Evolutionary conservation across 2,888 invertebrate genomes (phyloP), one percentile per base, ranked within the genome.

Genomic region (Perdita meconis): DNA sequence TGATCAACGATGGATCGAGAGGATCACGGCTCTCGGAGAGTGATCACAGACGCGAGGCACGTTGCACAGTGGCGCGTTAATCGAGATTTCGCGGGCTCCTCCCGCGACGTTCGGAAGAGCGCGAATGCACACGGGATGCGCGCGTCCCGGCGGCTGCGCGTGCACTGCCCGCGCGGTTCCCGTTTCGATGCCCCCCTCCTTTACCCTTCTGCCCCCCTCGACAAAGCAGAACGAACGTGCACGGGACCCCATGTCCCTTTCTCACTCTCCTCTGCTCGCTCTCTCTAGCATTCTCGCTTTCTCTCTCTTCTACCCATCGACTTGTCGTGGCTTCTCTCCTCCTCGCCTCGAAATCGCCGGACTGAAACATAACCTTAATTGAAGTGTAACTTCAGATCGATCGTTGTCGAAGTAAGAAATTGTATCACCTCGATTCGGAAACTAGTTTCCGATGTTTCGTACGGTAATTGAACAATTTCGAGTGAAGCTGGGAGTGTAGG

Each of bases 91-190:
- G 88, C 89, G 90, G 87, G 89, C 83, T 88, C 75, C 82, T 79
- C 83, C 78, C 60, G 36, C 72, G 60, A 5, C 47, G 51, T 63
- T 68, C 22, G 57, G 65, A 81, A 78, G 72, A 84, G 84, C 82
- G 82, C 83, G 74, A 81, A 80, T 80, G 76, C 82, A 80, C 65
- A 82, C 78, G 76, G 73, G 87, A 89, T 89, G 90, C 90, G 90
- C 90, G 86, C 87, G 88, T 85, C 84, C 86, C 89, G 89, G 88
- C 90, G 89, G 86, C 89, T 90, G 90, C 91, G 91, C 91, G 89
- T 89, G 86, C 83, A 90, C 91, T 90, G 90, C 84, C 84, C 86
- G 83, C 83, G 86, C 84, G 61, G 75, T 72, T 73, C 74, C 70
- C 80, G 74, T 71, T 73, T 73, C 56, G 47, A 59, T 55, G 13